Evolutionary conservation across 2,797 vertebrate genomes (phyloP), one percentile per base, ranked within the genome.

Genomic region (Cheirogaleus major): DNA sequence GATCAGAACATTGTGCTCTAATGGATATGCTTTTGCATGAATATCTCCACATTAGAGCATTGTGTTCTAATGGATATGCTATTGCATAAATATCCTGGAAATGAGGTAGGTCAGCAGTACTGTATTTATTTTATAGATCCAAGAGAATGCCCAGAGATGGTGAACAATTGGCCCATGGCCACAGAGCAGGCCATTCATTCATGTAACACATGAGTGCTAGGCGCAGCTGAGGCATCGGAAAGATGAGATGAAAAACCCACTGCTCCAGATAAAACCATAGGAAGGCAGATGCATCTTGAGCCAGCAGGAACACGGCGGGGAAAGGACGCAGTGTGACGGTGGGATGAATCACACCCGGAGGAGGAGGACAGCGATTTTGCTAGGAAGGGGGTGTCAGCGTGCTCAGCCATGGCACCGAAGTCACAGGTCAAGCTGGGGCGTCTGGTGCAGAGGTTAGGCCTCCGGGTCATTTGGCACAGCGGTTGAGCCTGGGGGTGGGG

Each of bases 171-270:
- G 52, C 11, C 14, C 50, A 7, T 0, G n/a, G 75, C 45, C 78
- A 93, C 76, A 87, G n/a, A 78, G 81, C n/a, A 67, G 20, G 32
- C 32, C 4, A 18, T n/a, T 17, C 72, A 30, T 55, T 76, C n/a
- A 10, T 48, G 15, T n/a, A 2, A n/a, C 22, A 25, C 1, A 2
- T 0, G 18, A 5, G 5, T 20, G 22, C 27, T 38, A 35, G 25
- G 57, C 5, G 3, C 12, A 32, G 1, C 6, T 4, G 78, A 45
- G 32, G 35, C 17, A 30, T 7, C 11, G 45, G 50, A 22, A 30
- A 18, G 45, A 90, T 0, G 10, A 81, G 67, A 38, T 55, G 48
- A 63, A 52, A 65, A 85, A 27, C 14, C 25, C n/a, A 20, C 38
- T 2, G 0, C 25, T 48, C 17, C 11, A 12, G 55, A 18, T 27